Evolutionary conservation across 1,140 invertebrate species (phyloP).

Genomic region (Micrasema longulum): DNA sequence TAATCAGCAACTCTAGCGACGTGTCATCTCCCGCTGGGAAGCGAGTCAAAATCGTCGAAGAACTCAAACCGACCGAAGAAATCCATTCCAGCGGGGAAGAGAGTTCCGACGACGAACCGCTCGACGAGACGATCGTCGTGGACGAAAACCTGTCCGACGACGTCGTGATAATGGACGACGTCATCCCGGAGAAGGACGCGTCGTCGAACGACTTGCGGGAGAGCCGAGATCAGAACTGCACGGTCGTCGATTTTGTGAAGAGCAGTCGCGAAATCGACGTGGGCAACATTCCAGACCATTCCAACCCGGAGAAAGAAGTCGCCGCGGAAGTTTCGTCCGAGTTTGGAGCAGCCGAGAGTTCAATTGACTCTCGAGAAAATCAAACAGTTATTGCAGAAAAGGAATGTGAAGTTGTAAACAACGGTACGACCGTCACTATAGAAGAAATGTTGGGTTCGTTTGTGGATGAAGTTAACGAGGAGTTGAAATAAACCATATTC

Average conservation of each 20-base stretch:
- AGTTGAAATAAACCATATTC: slow-evolving; percentile 26
- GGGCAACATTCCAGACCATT: background rate
- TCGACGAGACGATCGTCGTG: slow-evolving; percentile 12
- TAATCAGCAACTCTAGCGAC: background rate
- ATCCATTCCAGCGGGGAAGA: background rate
- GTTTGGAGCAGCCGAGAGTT: too few relatives aligned
- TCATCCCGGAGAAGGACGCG: background rate
- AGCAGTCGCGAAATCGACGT: background rate
- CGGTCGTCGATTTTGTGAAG: background rate
- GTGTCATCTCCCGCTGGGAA: background rate
- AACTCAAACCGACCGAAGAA: background rate
- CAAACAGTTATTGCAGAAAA: background rate
- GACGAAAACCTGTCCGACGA: slow-evolving; percentile 23
- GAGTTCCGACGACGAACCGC: background rate
- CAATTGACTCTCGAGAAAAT: too few relatives aligned
- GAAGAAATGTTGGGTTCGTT: slow-evolving; percentile 33
- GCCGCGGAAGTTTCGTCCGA: background rate
- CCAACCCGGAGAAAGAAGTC: background rate
- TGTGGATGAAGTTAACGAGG: slow-evolving; percentile 28
- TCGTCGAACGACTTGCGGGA: background rate
- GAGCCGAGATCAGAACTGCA: background rate
- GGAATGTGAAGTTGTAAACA: background rate
- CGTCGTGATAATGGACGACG: slow-evolving; percentile 7
- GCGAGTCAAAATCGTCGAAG: background rate
- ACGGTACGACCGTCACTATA: background rate